These are phyloP conservation scores for Sebastes glaucus DNA, from an alignment of 2,797 vertebrate species.

Conservation along the genomic window DNA sequence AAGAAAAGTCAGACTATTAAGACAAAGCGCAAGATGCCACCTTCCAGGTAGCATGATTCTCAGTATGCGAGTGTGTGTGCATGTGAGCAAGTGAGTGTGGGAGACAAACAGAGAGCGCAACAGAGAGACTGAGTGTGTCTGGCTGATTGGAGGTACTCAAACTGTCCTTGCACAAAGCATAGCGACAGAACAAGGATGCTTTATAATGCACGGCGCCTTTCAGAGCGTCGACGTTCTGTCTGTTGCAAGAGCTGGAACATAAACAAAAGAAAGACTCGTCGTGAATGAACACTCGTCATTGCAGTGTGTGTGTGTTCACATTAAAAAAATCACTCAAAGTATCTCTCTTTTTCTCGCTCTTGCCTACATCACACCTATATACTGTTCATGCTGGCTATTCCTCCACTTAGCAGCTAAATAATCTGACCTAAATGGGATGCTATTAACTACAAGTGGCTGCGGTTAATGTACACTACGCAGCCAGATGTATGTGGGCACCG, in stretches of 20 bases:
- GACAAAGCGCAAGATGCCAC: background rate
- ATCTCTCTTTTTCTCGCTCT: background rate
- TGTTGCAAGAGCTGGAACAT: slow-evolving; percentile 9
- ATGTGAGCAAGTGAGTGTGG: background rate
- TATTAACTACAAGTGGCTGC: background rate
- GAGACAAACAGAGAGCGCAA: background rate
- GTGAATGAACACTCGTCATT: slow-evolving; percentile 13
- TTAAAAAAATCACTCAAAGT: background rate
- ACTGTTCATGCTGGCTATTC: background rate
- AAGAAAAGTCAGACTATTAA: background rate
- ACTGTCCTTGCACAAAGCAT: slow-evolving; percentile 32
- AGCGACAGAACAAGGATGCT: slow-evolving; percentile 7
- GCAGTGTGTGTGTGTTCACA: background rate
- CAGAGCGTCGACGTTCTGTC: slow-evolving; percentile 16
- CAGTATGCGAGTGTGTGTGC: background rate
- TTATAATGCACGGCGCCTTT: slow-evolving; percentile 10
- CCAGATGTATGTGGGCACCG: background rate
- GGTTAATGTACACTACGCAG: background rate
- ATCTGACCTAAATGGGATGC: background rate
- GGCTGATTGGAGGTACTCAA: slow-evolving; percentile 16
- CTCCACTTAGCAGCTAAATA: background rate
- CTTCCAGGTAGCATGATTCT: background rate
- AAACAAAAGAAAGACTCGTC: slow-evolving; percentile 35
- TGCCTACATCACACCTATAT: background rate
- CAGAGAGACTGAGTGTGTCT: background rate